A percentile compares a stretch with the other conserved stretches of the same genome.
Evolutionary conservation across 2,113 vertebrate genomes (phyloP).

Genomic region (Probosciger aterrimus): DNA sequence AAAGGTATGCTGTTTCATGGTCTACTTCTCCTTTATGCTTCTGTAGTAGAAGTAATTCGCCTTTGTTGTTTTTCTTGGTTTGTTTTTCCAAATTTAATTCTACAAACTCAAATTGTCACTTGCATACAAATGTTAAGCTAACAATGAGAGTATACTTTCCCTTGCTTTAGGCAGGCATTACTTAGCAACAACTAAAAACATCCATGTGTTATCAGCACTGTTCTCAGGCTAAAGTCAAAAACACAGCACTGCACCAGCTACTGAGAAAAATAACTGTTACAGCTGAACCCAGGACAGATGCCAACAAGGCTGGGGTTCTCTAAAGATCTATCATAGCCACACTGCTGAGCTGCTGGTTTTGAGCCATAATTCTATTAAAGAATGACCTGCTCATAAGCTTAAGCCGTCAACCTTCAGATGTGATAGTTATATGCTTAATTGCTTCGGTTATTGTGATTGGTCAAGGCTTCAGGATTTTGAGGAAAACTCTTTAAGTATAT

Average conservation of each 20-base stretch:
- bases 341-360: background rate
- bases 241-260: background rate
- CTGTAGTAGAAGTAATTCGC: background rate
- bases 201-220: background rate
- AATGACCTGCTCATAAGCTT: background rate
- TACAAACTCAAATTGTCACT: background rate
- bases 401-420: background rate
- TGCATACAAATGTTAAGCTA: background rate
- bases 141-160: background rate
- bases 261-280: background rate
- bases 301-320: background rate
- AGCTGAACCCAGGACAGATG: background rate
- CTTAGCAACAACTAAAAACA: background rate
- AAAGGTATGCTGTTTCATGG: conserved; percentile 38
- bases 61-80: background rate
- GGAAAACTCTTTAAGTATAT: background rate
- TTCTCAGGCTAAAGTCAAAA: background rate
- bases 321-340: background rate
- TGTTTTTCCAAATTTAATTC: background rate
- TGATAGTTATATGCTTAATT: background rate
- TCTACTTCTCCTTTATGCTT: background rate
- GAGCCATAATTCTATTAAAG: background rate
- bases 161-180: background rate
- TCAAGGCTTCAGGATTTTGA: background rate
- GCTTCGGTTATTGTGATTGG: background rate